These are phyloP conservation scores for Hexactinellida sp. DNA, from an alignment of 37 sponge, comb jelly and placozoan species.

Conservation along the genomic window DNA sequence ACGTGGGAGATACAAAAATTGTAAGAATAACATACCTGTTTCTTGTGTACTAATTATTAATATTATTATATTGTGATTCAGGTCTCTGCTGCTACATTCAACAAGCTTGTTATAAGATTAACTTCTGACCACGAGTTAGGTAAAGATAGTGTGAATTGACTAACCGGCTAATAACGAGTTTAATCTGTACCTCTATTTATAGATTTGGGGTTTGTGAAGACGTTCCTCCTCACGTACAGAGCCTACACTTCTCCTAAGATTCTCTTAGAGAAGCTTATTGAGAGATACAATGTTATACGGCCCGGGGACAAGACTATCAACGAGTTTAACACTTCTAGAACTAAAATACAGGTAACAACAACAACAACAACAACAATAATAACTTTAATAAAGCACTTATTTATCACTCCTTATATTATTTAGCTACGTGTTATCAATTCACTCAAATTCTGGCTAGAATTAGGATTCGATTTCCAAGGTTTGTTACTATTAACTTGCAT, in stretches of 20 bases:
- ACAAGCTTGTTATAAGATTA: constrained; percentile 66
- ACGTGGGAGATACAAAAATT: not conserved
- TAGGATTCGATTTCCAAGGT: constrained; percentile 73
- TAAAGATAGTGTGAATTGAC: constrained; percentile 16
- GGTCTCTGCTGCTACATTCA: constrained; percentile 64
- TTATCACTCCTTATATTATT: not conserved
- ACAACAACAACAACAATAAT: not conserved
- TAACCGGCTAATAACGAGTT: not conserved
- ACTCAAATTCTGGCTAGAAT: constrained; percentile 74
- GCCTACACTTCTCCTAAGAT: constrained; percentile 78
- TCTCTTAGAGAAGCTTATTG: constrained; percentile 65
- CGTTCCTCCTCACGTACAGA: constrained; percentile 75
- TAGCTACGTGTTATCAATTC: constrained; percentile 79
- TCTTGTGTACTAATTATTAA: not conserved
- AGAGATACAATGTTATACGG: constrained; percentile 79
- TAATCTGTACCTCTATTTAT: not conserved
- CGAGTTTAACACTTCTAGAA: constrained; percentile 58
- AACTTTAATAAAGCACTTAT: not conserved
- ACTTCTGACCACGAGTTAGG: constrained; percentile 51
- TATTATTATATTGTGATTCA: not conserved
- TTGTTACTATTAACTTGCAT: not conserved
- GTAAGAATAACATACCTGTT: no score
- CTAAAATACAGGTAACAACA: constrained; percentile 50
- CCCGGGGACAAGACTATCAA: constrained; percentile 36
- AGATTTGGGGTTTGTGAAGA: constrained; percentile 86